Evolutionary conservation across 1,140 invertebrate genomes (phyloP), one percentile per base, ranked within the genome.

Genomic region (Drusus annulatus): DNA sequence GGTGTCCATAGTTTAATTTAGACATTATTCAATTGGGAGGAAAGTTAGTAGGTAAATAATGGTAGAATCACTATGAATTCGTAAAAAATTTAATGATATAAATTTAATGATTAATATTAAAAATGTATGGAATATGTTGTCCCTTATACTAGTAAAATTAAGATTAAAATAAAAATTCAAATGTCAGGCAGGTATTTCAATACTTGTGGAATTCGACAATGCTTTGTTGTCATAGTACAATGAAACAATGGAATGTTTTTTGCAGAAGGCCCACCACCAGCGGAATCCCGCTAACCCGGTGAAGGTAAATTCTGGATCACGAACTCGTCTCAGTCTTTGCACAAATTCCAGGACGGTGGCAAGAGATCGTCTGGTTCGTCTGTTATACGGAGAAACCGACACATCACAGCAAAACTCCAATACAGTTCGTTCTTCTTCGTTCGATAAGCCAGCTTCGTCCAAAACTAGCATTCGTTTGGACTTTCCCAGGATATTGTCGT

Each of bases 261-360:
- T 94, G 88, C 94, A 94, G 84, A 95, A 95, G 0, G 94, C 94
- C 94, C 94, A 95, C 94, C 94, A 95, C 94, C 94, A 95, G 19
- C 93, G 87, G 84, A 94, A 95, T 2, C 94, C 94, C 7, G 92
- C 91, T 7, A 94, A 87, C 5, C 93, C 93, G 56, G 91, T 91
- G 81, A 94, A 94, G 23, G 90, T 86, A 84, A 94, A 94, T 76
- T 88, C 89, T 0, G 93, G 92, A 79, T 94, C 92, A 77, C 92
- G 89, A 17, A 85, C 86, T 62, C 91, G 89, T 81, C 90, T 88
- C 28, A 94, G 84, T 81, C 91, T 92, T 82, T 94, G 92, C 16
- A 94, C 94, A 82, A 91, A 94, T 45, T 88, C 87, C 25, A 94
- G 85, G n/a, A 95, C 91, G 74, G 91, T 91, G 58, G 88, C 87